Evolutionary conservation across 2,113 vertebrate species (phyloP), one percentile per base, ranked within the genome.

Genomic region (Macaca nemestrina): DNA sequence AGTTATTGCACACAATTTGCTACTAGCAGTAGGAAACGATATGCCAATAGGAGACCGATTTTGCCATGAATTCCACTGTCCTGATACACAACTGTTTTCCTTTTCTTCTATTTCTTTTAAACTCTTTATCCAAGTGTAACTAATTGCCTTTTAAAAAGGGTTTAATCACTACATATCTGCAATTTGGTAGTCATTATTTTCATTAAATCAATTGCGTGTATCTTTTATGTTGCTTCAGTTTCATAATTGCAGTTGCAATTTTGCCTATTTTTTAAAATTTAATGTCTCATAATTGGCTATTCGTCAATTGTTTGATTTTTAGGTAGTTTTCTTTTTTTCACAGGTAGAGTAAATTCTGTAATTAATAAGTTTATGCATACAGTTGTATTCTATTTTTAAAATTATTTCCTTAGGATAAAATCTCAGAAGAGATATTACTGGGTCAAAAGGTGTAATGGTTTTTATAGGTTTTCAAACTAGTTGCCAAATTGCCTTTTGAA

Each of bases 401-500:
- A 88, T 94, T 83, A 96, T 94, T 84, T 97, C 73, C 27, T 83
- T 82, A 85, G 89, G 61, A 59, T 67, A 90, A 86, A 97, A 87
- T 83, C 83, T 96, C 91, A 14, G 27, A 73, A 93, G 91, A 94
- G 61, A 78, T 38, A 97, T 97, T 98, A 94, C 32, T 55, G 50
- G 88, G 96, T 98, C 92, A 97, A 95, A 97, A 96, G 75, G 75
- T 97, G 93, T 81, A 95, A 96, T 95, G 67, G 55, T 90, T 97
- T 97, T 97, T 95, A 95, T 81, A 93, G 96, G 57, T 96, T 97
- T 98, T 93, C 90, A 94, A 87, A 94, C 64, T 96, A 40, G 57
- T 93, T 98, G 90, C 97, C 92, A 97, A 98, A 97, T 97, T 97
- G 89, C 95, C 94, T 97, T 97, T 93, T 11, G 0, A 96, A 98